Percentiles rank a stretch among this genome's conserved stretches.
These are phyloP conservation scores for Nothobranchius kuhntae DNA, from an alignment of 2,113 vertebrate species.

Conservation along the genomic window DNA sequence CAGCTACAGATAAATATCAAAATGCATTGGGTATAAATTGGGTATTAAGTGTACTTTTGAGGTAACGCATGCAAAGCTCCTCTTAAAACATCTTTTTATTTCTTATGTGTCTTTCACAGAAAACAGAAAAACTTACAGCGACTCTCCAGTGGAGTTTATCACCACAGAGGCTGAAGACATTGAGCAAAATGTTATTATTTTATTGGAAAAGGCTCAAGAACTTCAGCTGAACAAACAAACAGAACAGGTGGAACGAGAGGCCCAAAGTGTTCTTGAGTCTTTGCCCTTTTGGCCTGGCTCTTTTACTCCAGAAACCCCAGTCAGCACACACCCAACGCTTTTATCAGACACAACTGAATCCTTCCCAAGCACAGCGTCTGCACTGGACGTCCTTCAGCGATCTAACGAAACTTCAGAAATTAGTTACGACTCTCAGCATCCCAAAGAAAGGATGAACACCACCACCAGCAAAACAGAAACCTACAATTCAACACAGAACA, in stretches of 20 bases:
- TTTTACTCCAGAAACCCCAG: conserved; percentile 26
- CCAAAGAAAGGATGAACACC: conserved; percentile 9
- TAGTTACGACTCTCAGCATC: conserved; percentile 20
- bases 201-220: conserved; percentile 84
- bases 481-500: conserved; percentile 13
- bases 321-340: conserved; percentile 21
- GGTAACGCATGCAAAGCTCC: background rate
- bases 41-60: too few relatives aligned
- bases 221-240: conserved; percentile 75
- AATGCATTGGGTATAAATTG: too few relatives aligned
- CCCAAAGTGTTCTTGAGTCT: conserved; percentile 88
- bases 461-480: conserved; percentile 33
- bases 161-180: conserved; percentile 74
- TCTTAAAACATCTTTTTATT: conserved; percentile 1
- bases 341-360: conserved; percentile 31
- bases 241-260: conserved; percentile 82
- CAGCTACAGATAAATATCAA: background rate
- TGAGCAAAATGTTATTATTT: conserved; percentile 80
- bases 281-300: conserved; percentile 59
- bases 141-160: conserved; percentile 59
- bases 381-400: conserved; percentile 5
- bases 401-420: conserved; percentile 38
- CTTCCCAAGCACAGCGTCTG: conserved; percentile 12
- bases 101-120: conserved; percentile 47
- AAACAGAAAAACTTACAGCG: conserved; percentile 61